Conservation (phyloP, 2,888 invertebrate species). For the Drosophila mayaguana region DNA sequence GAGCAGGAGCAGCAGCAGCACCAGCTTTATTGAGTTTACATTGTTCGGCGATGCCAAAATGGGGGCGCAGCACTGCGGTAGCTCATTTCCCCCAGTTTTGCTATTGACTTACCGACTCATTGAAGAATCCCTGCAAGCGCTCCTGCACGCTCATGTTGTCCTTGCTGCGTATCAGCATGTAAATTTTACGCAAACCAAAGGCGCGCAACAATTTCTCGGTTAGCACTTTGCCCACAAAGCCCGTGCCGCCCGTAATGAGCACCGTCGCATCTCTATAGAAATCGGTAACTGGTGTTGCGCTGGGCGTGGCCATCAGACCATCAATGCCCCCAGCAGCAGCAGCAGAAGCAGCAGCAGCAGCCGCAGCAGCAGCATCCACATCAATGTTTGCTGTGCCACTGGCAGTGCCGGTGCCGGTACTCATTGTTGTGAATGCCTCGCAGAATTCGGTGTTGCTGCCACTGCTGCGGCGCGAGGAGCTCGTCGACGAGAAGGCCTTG, state of each 20-base stretch:
- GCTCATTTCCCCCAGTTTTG: conserved; percentile 28
- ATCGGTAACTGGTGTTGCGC: conserved; percentile 78
- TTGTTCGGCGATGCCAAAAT: conserved; percentile 19
- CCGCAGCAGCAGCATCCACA: conserved; percentile 17
- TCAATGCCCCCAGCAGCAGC: conserved; percentile 22
- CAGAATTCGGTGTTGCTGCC: conserved; percentile 38
- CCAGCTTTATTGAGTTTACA: conserved; percentile 33
- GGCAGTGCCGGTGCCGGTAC: conserved; percentile 12
- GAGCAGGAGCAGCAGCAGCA: conserved; percentile 15
- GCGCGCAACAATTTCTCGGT: conserved; percentile 84
- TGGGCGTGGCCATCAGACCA: conserved; percentile 21
- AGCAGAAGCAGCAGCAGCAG: conserved; percentile 18
- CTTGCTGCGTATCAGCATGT: conserved; percentile 84
- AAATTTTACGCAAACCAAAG: conserved; percentile 84
- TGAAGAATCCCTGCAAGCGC: conserved; percentile 83
- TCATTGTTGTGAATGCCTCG: conserved; percentile 48
- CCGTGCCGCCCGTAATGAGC: conserved; percentile 85
- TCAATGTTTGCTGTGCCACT: conserved; percentile 4
- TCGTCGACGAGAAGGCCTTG: conserved; percentile 72
- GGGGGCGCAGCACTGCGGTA: background rate
- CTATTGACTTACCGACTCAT: conserved; percentile 82
- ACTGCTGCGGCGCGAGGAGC: conserved; percentile 63
- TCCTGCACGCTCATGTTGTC: conserved; percentile 82
- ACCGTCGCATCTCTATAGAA: conserved; percentile 84
- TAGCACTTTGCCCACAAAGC: conserved; percentile 85